A percentile compares a stretch with the other conserved stretches of the same genome.
phyloP scores from a whole-genome alignment of 2,888 invertebrate genomes.

The Lumbricus terrestris region DNA sequence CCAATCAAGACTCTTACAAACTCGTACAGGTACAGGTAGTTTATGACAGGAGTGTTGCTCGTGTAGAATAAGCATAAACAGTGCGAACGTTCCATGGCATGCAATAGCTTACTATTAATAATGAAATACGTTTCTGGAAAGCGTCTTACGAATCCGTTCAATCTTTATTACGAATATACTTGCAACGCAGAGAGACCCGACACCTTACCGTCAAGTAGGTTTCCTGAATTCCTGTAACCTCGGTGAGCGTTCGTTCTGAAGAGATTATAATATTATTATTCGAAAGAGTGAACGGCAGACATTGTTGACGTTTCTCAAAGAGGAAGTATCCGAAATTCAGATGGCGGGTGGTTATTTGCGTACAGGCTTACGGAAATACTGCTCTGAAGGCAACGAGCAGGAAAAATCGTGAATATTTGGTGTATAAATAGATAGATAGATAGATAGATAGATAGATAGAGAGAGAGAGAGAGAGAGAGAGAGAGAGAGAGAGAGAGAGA shows the following conservation, averaged over 20 bases:
- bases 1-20: too few relatives aligned
- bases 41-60: too few relatives aligned
- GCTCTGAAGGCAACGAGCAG: not conserved
- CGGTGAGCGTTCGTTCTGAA: not conserved
- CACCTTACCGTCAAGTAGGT: not conserved
- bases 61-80: too few relatives aligned
- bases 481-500: not conserved
- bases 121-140: too few relatives aligned
- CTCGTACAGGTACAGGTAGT: too few relatives aligned
- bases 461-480: too few relatives aligned
- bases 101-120: too few relatives aligned
- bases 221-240: too few relatives aligned
- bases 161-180: not conserved
- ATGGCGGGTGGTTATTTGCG: not conserved
- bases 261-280: not conserved
- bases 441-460: too few relatives aligned
- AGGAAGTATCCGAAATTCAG: not conserved
- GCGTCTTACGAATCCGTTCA: not conserved
- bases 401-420: not conserved
- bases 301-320: not conserved
- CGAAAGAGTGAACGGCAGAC: not conserved
- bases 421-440: not conserved
- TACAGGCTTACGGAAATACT: not conserved
- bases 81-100: too few relatives aligned
- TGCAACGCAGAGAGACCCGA: not conserved